Conservation (phyloP, 2,797 vertebrate genomes). For the Pitangus sulphuratus region DNA sequence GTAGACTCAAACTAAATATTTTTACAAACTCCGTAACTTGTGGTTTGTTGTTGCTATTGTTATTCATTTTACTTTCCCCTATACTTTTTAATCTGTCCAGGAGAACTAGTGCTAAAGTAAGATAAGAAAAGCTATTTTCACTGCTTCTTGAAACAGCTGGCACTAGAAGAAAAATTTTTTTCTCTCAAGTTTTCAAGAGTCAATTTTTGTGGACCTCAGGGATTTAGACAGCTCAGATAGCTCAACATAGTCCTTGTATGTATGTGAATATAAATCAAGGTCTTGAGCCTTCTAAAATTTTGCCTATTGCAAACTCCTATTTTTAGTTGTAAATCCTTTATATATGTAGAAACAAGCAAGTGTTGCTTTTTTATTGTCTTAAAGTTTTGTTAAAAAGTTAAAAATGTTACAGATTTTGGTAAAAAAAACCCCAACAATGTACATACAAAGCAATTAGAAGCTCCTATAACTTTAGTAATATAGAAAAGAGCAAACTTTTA, state of each 20-base stretch:
- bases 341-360: background rate
- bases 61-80: background rate
- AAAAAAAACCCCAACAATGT: background rate
- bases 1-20: background rate
- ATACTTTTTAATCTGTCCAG: background rate
- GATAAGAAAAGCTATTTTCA: constrained; percentile 12
- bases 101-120: background rate
- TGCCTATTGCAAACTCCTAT: background rate
- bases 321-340: background rate
- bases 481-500: background rate
- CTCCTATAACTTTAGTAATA: background rate
- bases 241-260: background rate
- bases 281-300: background rate
- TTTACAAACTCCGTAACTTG: background rate
- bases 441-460: background rate
- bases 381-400: background rate
- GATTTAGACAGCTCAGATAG: background rate
- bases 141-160: background rate
- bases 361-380: background rate
- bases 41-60: background rate
- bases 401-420: background rate
- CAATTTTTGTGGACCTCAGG: background rate
- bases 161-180: background rate
- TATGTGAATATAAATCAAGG: background rate
- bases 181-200: background rate